Evolutionary conservation across 1,140 invertebrate species (phyloP).

Genomic region (Laupala kohalensis): DNA sequence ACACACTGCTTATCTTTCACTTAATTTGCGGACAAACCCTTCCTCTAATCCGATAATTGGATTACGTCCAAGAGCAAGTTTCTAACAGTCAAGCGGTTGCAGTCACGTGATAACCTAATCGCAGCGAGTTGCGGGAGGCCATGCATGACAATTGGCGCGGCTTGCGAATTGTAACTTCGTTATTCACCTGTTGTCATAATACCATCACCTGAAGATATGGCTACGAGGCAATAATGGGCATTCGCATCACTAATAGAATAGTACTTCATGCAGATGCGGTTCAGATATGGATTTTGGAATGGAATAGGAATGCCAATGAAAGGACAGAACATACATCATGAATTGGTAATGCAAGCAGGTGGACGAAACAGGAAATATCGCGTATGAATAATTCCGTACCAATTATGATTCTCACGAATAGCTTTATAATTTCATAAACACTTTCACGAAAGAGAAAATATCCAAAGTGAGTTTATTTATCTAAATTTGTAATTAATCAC

Average conservation of each 20-base stretch:
- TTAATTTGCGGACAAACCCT: not conserved
- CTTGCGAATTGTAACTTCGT: not conserved
- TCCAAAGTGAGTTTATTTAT: no score
- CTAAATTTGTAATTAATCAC: no score
- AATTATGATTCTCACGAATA: no score
- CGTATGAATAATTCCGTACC: no score
- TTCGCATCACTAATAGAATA: not conserved
- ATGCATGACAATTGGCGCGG: not conserved
- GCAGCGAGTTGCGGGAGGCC: not conserved
- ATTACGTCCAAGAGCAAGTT: not conserved
- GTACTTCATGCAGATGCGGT: not conserved
- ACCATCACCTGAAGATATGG: not conserved
- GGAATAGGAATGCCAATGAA: no score
- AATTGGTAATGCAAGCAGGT: no score
- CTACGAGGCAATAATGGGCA: not conserved
- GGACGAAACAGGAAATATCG: no score
- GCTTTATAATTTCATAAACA: no score
- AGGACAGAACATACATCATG: no score
- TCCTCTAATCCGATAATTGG: not conserved
- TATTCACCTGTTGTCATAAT: not conserved
- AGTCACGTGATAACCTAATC: not conserved
- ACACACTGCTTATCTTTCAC: no score
- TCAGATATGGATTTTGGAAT: not conserved
- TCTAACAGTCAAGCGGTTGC: no score
- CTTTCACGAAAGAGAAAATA: no score